phyloP scores from a whole-genome alignment of 2,797 vertebrate genomes.

The Enteromius treurensis region DNA sequence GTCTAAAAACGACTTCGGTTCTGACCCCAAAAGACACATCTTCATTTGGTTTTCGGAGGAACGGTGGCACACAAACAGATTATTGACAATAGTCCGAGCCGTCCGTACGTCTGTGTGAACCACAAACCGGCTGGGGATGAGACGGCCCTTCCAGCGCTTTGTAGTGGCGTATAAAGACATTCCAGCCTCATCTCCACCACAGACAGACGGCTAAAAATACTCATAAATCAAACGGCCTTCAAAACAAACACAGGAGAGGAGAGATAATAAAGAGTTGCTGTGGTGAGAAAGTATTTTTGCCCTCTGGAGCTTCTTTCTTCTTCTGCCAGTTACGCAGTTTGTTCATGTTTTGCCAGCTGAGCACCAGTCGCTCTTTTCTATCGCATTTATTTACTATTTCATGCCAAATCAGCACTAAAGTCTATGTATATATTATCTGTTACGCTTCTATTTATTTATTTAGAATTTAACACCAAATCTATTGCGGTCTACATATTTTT shows the following conservation, averaged over 20 bases:
- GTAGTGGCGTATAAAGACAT: slow-evolving; percentile 79
- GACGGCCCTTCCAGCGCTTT: slow-evolving; percentile 72
- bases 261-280: slow-evolving; percentile 74
- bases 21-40: slow-evolving; percentile 64
- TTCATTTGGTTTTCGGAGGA: slow-evolving; percentile 69
- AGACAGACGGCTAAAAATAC: slow-evolving; percentile 74
- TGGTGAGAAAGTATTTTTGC: slow-evolving; percentile 71
- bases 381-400: neutral
- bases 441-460: too few species aligned
- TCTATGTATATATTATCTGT: too few species aligned
- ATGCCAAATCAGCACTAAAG: neutral
- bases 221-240: slow-evolving; percentile 69
- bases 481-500: too few species aligned
- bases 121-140: slow-evolving; percentile 65
- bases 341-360: slow-evolving; percentile 62
- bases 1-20: slow-evolving; percentile 66
- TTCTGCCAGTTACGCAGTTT: slow-evolving; percentile 75
- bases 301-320: slow-evolving; percentile 71
- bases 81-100: slow-evolving; percentile 77
- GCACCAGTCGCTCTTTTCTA: slow-evolving; percentile 40
- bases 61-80: slow-evolving; percentile 74
- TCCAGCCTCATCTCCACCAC: slow-evolving; percentile 73
- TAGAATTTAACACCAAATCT: too few species aligned
- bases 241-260: slow-evolving; percentile 74
- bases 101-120: slow-evolving; percentile 68